Conservation (phyloP, 1,140 invertebrate genomes). For the Battus philenor region DNA sequence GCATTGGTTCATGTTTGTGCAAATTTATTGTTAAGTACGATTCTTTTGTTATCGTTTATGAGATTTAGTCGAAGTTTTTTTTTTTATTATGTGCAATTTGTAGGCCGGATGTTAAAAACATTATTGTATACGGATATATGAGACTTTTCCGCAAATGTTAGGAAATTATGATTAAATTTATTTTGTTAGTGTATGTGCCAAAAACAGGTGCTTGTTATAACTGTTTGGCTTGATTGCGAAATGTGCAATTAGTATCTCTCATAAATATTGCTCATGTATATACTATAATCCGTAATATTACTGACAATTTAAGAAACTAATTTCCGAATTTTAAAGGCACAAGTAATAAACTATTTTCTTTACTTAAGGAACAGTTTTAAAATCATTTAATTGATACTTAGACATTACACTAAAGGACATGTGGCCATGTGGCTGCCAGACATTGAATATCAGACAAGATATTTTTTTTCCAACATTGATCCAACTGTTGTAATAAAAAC, state of each 20-base stretch:
- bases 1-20: constrained; percentile 11
- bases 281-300: not conserved
- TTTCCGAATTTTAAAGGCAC: too few species aligned
- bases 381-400: too few species aligned
- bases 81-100: not conserved
- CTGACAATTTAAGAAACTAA: constrained; percentile 1
- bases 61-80: not conserved
- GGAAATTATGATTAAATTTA: not conserved
- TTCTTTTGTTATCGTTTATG: constrained; percentile 10
- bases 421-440: too few species aligned
- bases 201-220: constrained; percentile 5
- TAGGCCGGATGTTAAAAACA: not conserved
- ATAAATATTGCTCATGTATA: constrained; percentile 8
- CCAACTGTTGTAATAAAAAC: too few species aligned
- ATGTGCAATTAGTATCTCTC: constrained; percentile 14
- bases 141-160: not conserved
- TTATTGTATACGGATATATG: not conserved
- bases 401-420: too few species aligned
- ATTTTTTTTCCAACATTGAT: too few species aligned
- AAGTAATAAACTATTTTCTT: too few species aligned
- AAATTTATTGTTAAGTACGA: constrained; percentile 32
- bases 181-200: constrained; percentile 3
- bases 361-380: too few species aligned
- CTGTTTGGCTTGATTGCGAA: not conserved
- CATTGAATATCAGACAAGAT: too few species aligned